phyloP scores from a whole-genome alignment of 2,888 invertebrate species.

The Augiades crinisus region DNA sequence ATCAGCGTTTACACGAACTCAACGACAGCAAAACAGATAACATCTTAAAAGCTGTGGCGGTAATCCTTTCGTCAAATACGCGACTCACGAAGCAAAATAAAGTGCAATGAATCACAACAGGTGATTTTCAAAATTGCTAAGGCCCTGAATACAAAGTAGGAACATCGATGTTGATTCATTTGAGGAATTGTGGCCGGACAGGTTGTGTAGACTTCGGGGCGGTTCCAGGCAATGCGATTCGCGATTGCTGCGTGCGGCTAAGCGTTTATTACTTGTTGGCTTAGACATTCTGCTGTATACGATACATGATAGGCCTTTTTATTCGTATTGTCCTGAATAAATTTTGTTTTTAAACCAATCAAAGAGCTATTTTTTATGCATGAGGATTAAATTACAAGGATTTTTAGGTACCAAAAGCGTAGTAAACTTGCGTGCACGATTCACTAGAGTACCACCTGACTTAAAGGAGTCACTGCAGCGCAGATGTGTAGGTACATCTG shows the following conservation, averaged over 20 bases:
- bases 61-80: slow-evolving; percentile 22
- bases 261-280: too few relatives aligned
- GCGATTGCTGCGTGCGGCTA: background rate
- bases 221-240: background rate
- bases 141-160: slow-evolving; percentile 63
- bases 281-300: too few relatives aligned
- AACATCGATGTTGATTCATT: slow-evolving; percentile 16
- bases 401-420: too few relatives aligned
- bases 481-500: too few relatives aligned
- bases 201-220: slow-evolving; percentile 12
- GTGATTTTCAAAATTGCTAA: slow-evolving; percentile 65
- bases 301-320: too few relatives aligned
- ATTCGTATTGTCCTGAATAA: too few relatives aligned
- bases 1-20: slow-evolving; percentile 22
- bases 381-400: too few relatives aligned
- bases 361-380: too few relatives aligned
- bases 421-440: too few relatives aligned
- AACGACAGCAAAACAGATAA: slow-evolving; percentile 23
- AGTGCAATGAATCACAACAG: slow-evolving; percentile 49
- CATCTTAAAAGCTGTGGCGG: slow-evolving; percentile 33
- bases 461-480: too few relatives aligned
- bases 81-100: slow-evolving; percentile 29
- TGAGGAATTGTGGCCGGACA: slow-evolving; percentile 7
- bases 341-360: too few relatives aligned
- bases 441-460: too few relatives aligned